Evolutionary conservation across 2,797 vertebrate species (phyloP).

Genomic region (Enteromius radiatus): DNA sequence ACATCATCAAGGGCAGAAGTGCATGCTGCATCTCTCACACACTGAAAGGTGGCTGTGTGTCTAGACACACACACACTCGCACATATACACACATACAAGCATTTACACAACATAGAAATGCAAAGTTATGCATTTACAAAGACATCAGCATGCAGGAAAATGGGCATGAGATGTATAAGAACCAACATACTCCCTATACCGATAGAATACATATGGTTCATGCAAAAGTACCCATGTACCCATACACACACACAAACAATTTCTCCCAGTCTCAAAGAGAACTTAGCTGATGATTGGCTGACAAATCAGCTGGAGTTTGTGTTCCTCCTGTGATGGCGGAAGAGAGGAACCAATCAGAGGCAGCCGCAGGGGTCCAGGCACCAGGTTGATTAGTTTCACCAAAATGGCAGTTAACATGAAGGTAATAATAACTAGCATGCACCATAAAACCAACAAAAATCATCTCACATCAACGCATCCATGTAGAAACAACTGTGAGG

Average conservation of each 20-base stretch:
- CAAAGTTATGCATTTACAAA: conserved; percentile 45
- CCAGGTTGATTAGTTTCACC: conserved; percentile 55
- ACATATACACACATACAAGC: background rate
- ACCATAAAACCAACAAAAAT: conserved; percentile 30
- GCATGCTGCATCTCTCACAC: conserved; percentile 37
- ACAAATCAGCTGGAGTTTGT: conserved; percentile 49
- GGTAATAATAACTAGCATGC: conserved; percentile 57
- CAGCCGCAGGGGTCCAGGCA: conserved; percentile 53
- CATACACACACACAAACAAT: background rate
- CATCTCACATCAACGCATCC: conserved; percentile 12
- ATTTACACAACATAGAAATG: conserved; percentile 27
- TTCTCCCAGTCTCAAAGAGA: conserved; percentile 28
- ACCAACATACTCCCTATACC: conserved; percentile 9
- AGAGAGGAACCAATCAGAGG: conserved; percentile 61
- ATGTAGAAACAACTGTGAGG: conserved; percentile 5
- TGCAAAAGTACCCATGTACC: conserved; percentile 23
- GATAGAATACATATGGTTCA: conserved; percentile 23
- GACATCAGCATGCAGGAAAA: conserved; percentile 24
- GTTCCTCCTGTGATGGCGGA: conserved; percentile 53
- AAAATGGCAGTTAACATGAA: conserved; percentile 53
- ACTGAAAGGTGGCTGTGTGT: conserved; percentile 19
- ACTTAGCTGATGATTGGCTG: conserved; percentile 44
- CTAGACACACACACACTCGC: conserved; percentile 37
- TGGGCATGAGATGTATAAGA: background rate
- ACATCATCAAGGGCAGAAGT: conserved; percentile 49